These are phyloP conservation scores for Helicoverpa armigera DNA, from an alignment of 1,140 invertebrate species.

Conservation along the genomic window DNA sequence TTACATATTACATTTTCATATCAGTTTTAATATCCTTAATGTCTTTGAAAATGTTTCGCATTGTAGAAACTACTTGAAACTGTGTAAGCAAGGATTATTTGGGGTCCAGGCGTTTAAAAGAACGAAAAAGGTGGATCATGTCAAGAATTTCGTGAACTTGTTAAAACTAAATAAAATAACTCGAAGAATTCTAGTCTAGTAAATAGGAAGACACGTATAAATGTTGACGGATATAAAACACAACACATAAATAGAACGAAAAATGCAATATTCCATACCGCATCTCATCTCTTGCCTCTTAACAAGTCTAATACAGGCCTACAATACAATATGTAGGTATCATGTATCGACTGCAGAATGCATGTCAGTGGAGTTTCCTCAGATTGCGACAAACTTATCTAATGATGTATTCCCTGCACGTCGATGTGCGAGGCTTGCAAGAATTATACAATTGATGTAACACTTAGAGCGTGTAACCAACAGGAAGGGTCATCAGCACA, in stretches of 20 bases:
- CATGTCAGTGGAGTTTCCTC: constrained; percentile 2
- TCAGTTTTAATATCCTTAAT: too few relatives aligned
- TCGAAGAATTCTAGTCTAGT: neutral
- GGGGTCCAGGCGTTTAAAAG: too few relatives aligned
- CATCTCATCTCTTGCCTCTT: neutral
- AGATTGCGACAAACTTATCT: constrained; percentile 12
- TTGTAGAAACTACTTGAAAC: too few relatives aligned
- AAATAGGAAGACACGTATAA: neutral
- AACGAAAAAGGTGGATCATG: too few relatives aligned
- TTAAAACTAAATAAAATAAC: neutral
- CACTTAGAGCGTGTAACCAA: neutral
- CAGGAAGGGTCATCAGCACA: neutral
- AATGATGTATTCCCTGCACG: constrained; percentile 31
- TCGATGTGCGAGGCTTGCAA: neutral
- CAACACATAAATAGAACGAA: constrained; percentile 7
- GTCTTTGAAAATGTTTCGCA: too few relatives aligned
- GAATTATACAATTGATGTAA: constrained; percentile 35
- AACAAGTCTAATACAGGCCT: neutral
- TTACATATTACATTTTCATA: neutral
- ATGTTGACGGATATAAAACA: neutral
- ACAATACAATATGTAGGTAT: neutral
- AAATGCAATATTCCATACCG: neutral
- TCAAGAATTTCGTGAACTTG: too few relatives aligned
- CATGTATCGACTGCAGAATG: neutral
- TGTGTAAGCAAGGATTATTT: too few relatives aligned